Conservation (phyloP, 2,113 vertebrate genomes). For the Lampris incognitus region DNA sequence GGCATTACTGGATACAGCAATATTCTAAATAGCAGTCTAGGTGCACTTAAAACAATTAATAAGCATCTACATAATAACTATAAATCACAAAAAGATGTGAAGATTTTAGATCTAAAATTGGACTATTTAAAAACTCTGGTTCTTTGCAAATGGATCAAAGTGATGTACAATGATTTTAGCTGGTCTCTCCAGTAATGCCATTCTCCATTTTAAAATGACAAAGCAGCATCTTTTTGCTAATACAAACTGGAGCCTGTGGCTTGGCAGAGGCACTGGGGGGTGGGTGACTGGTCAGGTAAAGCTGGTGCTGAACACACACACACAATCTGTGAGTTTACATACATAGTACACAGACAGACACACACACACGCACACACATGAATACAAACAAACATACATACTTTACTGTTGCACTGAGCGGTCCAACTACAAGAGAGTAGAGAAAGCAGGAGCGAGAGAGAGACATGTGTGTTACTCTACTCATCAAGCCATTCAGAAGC, state of each 20-base stretch:
- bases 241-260: conserved; percentile 67
- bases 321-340: not conserved
- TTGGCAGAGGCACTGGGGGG: conserved; percentile 76
- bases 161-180: conserved; percentile 30
- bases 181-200: conserved; percentile 85
- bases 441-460: conserved; percentile 17
- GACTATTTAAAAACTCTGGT: not conserved
- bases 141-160: not conserved
- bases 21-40: not conserved
- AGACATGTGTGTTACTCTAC: not conserved
- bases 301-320: conserved; percentile 59
- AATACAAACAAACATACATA: conserved; percentile 11
- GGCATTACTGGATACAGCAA: conserved; percentile 85
- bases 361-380: conserved; percentile 26
- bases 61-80: conserved; percentile 1
- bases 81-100: not conserved
- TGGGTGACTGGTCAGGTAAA: conserved; percentile 62
- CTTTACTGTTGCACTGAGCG: conserved; percentile 38
- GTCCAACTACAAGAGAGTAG: conserved; percentile 23
- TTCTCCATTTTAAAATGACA: conserved; percentile 78
- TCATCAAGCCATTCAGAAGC: conserved; percentile 43
- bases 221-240: conserved; percentile 78
- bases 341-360: conserved; percentile 13
- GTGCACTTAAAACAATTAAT: not conserved
- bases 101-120: not conserved